Evolutionary conservation across 2,888 invertebrate species (phyloP).

Genomic region (Folsomia manolachei): DNA sequence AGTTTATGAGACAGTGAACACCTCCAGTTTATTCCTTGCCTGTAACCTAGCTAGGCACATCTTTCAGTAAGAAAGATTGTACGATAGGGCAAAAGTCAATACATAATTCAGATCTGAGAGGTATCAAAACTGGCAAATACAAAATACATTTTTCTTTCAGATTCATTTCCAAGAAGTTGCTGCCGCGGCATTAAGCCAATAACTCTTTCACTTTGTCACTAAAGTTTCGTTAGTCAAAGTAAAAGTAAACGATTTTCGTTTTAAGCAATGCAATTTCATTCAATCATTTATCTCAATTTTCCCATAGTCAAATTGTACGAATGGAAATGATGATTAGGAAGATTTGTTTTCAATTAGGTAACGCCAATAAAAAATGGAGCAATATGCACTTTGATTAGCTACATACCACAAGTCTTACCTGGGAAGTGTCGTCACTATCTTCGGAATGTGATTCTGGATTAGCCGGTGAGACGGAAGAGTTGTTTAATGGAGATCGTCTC

Average conservation of each 20-base stretch:
- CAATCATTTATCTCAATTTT: not conserved
- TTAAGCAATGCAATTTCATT: not conserved
- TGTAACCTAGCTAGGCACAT: not conserved
- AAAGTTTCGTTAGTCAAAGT: too few species aligned
- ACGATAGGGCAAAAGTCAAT: conserved; percentile 17
- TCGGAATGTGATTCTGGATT: conserved; percentile 46
- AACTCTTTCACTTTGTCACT: conserved; percentile 7
- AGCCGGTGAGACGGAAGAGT: conserved; percentile 43
- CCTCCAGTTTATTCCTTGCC: not conserved
- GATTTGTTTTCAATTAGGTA: too few species aligned
- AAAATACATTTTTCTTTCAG: conserved; percentile 23
- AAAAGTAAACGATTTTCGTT: not conserved
- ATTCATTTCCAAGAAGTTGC: not conserved
- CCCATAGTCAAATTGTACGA: not conserved
- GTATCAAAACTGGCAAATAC: conserved; percentile 42
- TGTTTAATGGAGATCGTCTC: conserved; percentile 44
- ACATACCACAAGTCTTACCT: conserved; percentile 27
- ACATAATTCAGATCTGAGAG: conserved; percentile 33
- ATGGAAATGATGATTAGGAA: not conserved
- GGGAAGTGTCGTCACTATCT: conserved; percentile 47
- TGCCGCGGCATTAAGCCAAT: not conserved
- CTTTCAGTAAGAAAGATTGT: not conserved
- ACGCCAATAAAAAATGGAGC: too few species aligned
- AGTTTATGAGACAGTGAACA: not conserved
- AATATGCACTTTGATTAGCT: not conserved